Percentiles rank a stretch among this genome's conserved stretches.
phyloP scores from a whole-genome alignment of 2,888 invertebrate species.

The Tipula confusa region DNA sequence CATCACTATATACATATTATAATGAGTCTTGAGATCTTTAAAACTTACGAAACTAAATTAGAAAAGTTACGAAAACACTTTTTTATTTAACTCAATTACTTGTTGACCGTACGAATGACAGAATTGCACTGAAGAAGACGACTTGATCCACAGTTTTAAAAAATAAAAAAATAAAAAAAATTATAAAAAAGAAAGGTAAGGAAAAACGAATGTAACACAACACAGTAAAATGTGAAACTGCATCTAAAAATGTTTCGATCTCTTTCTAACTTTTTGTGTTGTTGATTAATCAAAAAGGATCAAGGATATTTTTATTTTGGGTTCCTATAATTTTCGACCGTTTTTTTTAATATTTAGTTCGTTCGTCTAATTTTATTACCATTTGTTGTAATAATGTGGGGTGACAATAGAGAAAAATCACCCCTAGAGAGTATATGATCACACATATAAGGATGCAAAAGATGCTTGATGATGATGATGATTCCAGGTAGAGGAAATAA shows the following conservation, averaged over 20 bases:
- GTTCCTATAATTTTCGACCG: background rate
- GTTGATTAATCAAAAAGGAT: background rate
- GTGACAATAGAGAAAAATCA: conserved; percentile 3
- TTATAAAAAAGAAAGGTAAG: background rate
- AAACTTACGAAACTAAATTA: background rate
- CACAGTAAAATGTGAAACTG: background rate
- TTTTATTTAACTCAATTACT: conserved; percentile 5
- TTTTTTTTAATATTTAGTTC: too few relatives aligned
- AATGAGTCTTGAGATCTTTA: background rate
- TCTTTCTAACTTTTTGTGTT: background rate
- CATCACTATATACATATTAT: background rate
- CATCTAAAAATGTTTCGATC: background rate
- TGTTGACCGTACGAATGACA: conserved; percentile 38
- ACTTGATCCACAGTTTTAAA: background rate
- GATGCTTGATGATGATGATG: background rate
- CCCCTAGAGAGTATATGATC: background rate
- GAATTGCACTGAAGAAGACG: conserved; percentile 36
- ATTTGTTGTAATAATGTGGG: background rate
- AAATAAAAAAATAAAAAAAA: background rate
- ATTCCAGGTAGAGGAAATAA: background rate
- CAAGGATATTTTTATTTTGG: background rate
- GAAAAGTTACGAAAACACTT: background rate
- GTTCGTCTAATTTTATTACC: background rate
- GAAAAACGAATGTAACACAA: background rate
- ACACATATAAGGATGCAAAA: background rate